Base-by-base conservation (phyloP, 2,797 vertebrate species). In the Poliocrania exsul region DNA sequence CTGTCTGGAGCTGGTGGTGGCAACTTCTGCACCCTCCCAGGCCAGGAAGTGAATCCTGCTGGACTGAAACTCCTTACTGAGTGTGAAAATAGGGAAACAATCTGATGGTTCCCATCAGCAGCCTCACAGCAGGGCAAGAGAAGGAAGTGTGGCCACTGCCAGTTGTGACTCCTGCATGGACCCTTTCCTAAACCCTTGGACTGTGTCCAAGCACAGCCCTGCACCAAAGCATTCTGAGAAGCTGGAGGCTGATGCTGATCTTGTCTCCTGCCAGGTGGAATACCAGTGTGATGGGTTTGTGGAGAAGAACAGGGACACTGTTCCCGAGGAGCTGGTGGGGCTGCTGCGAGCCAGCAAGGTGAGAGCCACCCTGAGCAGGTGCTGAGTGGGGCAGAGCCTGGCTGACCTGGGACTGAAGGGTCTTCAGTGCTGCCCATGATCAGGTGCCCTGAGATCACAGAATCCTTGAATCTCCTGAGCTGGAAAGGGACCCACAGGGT, bases 271-370 rank as follows among this genome's bases (percentile, higher is more conserved):
- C 44, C 91, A 98, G 98, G 98, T 98, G 67, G 98, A 98, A 84
- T 98, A 98, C 84, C 98, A 98, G 93, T 98, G 98, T 78, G 97
- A 97, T 0, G 98, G 98, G 15, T 98, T 99, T 83, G 96, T 99
- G 93, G 98, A 98, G 96, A 98, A 99, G 93, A 98, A 98, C 96
- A 98, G 98, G 94, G 98, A 98, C 66, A 97, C 98, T 0, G 98
- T 98, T 46, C 98, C 98, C 0, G 97, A 98, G 92, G 98, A 98
- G 46, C 98, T 98, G 96, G 98, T 98, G 93, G 97, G 98, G 61
- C 98, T 99, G 81, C 95, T 99, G 90, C 97, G 98, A 88, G 98
- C 98, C 96, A 99, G 98, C 97, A 98, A 98, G 98, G 98, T 98
- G 86, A 77, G 84, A 78, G 8, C 46, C 14, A 3, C 29, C 17